phyloP scores from a whole-genome alignment of 1,140 invertebrate species.

The Pachyrhynchus sulphureomaculatus region DNA sequence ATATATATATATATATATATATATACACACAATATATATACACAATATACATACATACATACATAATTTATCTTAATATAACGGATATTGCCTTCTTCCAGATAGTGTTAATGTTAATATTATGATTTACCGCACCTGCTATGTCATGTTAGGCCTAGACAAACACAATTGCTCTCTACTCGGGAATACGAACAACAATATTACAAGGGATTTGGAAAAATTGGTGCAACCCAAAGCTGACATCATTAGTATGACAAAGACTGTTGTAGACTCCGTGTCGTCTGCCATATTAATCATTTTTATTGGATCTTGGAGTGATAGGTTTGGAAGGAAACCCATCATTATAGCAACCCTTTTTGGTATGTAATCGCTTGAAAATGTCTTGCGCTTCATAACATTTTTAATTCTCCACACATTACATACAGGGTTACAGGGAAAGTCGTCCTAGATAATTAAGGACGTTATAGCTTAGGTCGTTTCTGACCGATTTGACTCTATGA shows the following conservation, averaged over 20 bases:
- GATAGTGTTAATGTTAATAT: conserved; percentile 57
- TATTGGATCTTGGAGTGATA: conserved; percentile 72
- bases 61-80: not conserved
- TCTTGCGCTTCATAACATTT: too few species aligned
- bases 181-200: conserved; percentile 52
- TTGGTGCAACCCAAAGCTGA: conserved; percentile 63
- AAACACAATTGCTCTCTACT: conserved; percentile 55
- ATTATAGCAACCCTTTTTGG: conserved; percentile 50
- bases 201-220: conserved; percentile 58
- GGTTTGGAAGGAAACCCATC: conserved; percentile 68
- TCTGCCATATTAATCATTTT: conserved; percentile 65
- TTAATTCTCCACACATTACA: too few species aligned
- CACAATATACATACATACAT: too few species aligned
- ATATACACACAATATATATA: too few species aligned
- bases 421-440: too few species aligned
- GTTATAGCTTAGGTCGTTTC: too few species aligned
- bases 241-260: conserved; percentile 59
- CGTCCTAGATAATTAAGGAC: too few species aligned
- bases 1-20: too few species aligned
- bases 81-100: conserved; percentile 43
- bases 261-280: conserved; percentile 61
- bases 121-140: conserved; percentile 58
- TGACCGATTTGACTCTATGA: too few species aligned
- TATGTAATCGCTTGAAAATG: not conserved
- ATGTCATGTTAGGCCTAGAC: conserved; percentile 53